Conservation (phyloP, 2,888 invertebrate genomes). For the Drosophila flavopinicola region DNA sequence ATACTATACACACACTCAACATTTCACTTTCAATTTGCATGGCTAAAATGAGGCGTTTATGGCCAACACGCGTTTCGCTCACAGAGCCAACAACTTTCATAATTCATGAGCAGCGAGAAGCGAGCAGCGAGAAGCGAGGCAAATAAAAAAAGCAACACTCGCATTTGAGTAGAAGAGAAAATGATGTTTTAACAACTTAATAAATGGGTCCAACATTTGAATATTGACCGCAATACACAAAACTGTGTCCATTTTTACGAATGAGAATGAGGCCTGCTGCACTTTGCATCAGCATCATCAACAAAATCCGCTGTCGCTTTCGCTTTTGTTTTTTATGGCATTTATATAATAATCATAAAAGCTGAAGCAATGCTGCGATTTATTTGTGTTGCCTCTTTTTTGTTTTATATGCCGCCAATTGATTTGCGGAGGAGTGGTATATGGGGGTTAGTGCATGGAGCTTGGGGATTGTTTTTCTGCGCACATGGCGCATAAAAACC, state of each 20-base stretch:
- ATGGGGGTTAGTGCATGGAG: conserved; percentile 10
- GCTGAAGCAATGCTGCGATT: conserved; percentile 70
- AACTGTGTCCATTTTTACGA: too few species aligned
- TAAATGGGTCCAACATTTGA: conserved; percentile 66
- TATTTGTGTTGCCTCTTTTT: conserved; percentile 57
- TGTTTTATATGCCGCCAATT: conserved; percentile 68
- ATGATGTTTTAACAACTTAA: conserved; percentile 72
- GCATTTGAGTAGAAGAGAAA: conserved; percentile 51
- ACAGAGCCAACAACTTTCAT: conserved; percentile 58
- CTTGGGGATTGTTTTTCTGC: conserved; percentile 55
- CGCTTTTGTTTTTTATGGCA: conserved; percentile 65
- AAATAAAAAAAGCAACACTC: conserved; percentile 46
- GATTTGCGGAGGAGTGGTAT: conserved; percentile 44
- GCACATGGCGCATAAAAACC: conserved; percentile 62
- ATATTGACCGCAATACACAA: conserved; percentile 59
- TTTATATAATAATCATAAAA: conserved; percentile 76
- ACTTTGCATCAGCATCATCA: conserved; percentile 53
- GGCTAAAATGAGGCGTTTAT: conserved; percentile 68
- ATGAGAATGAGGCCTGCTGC: too few species aligned
- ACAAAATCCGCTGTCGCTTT: conserved; percentile 51
- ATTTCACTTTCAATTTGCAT: conserved; percentile 76
- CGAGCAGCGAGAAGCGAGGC: conserved; percentile 4
- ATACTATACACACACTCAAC: conserved; percentile 33
- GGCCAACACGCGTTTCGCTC: conserved; percentile 71
- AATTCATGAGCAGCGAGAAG: conserved; percentile 64